Evolutionary conservation across 2,797 vertebrate genomes (phyloP).

Genomic region (Hozukius guyotensis): DNA sequence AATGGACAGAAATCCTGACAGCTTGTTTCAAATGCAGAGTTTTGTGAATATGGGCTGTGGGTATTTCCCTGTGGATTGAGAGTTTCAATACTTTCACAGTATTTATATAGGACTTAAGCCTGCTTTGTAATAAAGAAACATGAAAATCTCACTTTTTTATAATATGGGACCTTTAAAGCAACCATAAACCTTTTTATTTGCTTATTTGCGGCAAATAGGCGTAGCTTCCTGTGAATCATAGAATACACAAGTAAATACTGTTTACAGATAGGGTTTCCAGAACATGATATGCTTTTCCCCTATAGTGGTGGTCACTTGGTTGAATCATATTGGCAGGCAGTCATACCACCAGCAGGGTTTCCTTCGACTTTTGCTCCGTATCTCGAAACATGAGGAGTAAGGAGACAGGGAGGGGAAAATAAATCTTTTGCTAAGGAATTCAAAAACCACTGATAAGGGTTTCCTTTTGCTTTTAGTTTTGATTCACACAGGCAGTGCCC

Average conservation of each 20-base stretch:
- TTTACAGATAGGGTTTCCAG: slow-evolving; percentile 1
- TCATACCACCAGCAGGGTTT: slow-evolving; percentile 22
- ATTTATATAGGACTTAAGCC: too few relatives aligned
- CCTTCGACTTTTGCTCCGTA: slow-evolving; percentile 44
- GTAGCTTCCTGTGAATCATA: neutral
- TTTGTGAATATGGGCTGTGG: too few relatives aligned
- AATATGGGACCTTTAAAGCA: neutral
- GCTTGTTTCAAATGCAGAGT: too few relatives aligned
- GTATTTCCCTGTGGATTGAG: too few relatives aligned
- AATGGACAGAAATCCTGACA: too few relatives aligned
- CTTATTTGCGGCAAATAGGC: neutral
- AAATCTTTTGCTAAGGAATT: neutral
- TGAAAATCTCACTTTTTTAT: too few relatives aligned
- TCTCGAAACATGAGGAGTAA: slow-evolving; percentile 22
- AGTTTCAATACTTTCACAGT: too few relatives aligned
- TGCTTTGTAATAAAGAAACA: too few relatives aligned
- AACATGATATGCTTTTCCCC: neutral
- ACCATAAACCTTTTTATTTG: neutral
- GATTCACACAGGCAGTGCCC: slow-evolving; percentile 7
- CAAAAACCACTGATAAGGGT: neutral
- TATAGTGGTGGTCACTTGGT: neutral
- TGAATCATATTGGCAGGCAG: neutral
- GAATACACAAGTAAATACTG: neutral
- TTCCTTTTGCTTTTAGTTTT: slow-evolving; percentile 1
- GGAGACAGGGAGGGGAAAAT: neutral